These are phyloP conservation scores for Eupithecia inturbata DNA, from an alignment of 2,888 invertebrate species.

Conservation along the genomic window DNA sequence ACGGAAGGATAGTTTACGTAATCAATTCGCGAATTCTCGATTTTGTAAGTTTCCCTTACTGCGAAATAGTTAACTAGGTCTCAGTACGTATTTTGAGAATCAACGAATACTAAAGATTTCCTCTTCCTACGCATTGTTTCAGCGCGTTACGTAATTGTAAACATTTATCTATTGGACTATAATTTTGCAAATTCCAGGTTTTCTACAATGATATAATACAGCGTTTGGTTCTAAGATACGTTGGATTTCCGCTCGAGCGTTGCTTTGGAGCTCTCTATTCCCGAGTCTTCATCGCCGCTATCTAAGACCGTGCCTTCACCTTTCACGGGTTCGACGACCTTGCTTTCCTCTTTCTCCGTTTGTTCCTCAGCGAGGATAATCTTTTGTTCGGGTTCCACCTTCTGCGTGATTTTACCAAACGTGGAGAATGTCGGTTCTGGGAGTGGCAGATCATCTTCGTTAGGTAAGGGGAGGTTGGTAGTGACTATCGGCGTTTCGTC, in stretches of 20 bases:
- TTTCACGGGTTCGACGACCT: constrained; percentile 67
- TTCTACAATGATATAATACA: not conserved
- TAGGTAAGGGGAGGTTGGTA: constrained; percentile 55
- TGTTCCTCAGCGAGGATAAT: constrained; percentile 61
- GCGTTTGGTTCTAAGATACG: constrained; percentile 57
- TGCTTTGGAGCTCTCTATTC: constrained; percentile 85
- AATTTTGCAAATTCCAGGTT: not conserved
- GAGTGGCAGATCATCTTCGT: constrained; percentile 60
- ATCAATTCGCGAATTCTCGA: constrained; percentile 16
- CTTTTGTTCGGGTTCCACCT: constrained; percentile 62
- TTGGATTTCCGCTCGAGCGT: constrained; percentile 82
- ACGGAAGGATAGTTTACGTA: constrained; percentile 20
- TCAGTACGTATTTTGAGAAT: constrained; percentile 2
- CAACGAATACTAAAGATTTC: not conserved
- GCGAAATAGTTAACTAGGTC: constrained; percentile 36
- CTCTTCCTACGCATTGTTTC: not conserved
- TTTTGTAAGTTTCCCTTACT: constrained; percentile 7
- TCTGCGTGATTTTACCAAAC: constrained; percentile 80
- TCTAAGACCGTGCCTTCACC: constrained; percentile 86
- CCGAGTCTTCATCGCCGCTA: constrained; percentile 87
- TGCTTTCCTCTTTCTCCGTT: constrained; percentile 57
- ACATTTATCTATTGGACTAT: not conserved
- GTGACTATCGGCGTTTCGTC: constrained; percentile 77
- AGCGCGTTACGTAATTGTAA: not conserved
- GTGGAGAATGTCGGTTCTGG: constrained; percentile 84